Base-by-base conservation (phyloP, 2,797 vertebrate genomes). In the Diplodus sargus region DNA sequence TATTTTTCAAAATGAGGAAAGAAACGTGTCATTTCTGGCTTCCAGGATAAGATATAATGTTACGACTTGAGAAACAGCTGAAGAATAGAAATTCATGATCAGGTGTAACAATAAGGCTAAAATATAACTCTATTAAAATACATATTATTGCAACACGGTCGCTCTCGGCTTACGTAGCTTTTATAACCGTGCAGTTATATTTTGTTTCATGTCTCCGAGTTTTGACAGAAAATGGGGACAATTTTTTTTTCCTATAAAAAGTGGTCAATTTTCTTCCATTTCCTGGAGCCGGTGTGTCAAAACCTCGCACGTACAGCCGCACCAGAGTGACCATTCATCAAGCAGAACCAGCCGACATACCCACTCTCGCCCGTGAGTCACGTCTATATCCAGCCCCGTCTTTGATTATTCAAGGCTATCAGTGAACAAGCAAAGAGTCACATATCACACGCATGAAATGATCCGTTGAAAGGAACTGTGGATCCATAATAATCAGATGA, bases 401-500 rank as follows among this genome's bases (percentile, higher is more conserved):
- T 83, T 70, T 74, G 65, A 82, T 85, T 78, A 87, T 78, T 23
- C 30, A 4, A 70, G 63, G 56, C 76, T 79, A 79, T 81, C 71
- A 51, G 59, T 70, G 68, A 76, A 79, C 79, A 66, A 57, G 56
- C 65, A 53, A 78, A 56, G 76, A 72, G 76, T 83, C 87, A 70
- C 62, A 71, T 78, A 78, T 88, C 81, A 84, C 80, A 72, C 65
- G 73, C 80, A 78, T 78, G 74, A 82, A 90, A 81, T 86, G 81
- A 89, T 76, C 63, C 22, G 18, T 52, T 82, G 59, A 89, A 69
- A 88, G 76, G 85, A 90, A 82, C 62, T 75, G 68, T 28, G 65
- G 53, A 78, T 85, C 85, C 74, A 91, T 88, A 76, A 85, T 84
- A 88, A 90, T 88, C 69, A 49, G 56, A 84, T 87, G 80, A 90